These are phyloP conservation scores for Sturnira hondurensis DNA, from an alignment of 2,113 vertebrate genomes.

Conservation along the genomic window DNA sequence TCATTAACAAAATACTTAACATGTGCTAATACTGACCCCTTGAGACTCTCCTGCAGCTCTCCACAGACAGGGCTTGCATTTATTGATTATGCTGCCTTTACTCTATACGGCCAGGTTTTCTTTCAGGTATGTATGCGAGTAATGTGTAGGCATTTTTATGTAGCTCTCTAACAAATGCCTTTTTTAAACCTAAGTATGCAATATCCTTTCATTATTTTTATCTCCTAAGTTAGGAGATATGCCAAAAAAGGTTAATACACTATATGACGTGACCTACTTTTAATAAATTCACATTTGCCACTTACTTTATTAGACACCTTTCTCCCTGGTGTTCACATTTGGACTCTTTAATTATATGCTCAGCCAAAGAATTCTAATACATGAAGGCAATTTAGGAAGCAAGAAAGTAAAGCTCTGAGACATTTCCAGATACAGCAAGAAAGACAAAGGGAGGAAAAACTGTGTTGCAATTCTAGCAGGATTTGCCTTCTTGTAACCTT, in stretches of 20 bases:
- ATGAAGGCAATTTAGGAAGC: constrained; percentile 58
- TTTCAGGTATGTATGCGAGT: constrained; percentile 42
- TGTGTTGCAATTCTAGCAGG: constrained; percentile 21
- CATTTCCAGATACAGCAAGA: constrained; percentile 49
- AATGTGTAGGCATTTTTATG: constrained; percentile 42
- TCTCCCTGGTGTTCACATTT: constrained; percentile 61
- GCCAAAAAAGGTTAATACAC: constrained; percentile 52
- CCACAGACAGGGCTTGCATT: neutral
- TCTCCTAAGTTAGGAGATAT: constrained; percentile 48
- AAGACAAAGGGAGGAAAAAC: constrained; percentile 30
- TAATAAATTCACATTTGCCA: constrained; percentile 71
- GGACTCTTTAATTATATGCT: constrained; percentile 44
- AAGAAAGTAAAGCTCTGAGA: constrained; percentile 30
- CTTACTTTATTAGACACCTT: constrained; percentile 72
- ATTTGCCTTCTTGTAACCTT: constrained; percentile 33
- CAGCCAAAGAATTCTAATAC: constrained; percentile 35
- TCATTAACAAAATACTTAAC: constrained; percentile 64
- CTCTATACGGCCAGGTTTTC: constrained; percentile 28
- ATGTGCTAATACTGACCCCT: constrained; percentile 52
- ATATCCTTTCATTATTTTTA: constrained; percentile 58
- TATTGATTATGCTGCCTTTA: constrained; percentile 40
- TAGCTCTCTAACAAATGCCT: neutral
- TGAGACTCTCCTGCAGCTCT: constrained; percentile 11
- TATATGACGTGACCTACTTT: constrained; percentile 66
- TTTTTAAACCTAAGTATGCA: constrained; percentile 10